These are phyloP conservation scores for Monoplex corrugatus DNA, from an alignment of 2,888 invertebrate genomes.

Conservation along the genomic window DNA sequence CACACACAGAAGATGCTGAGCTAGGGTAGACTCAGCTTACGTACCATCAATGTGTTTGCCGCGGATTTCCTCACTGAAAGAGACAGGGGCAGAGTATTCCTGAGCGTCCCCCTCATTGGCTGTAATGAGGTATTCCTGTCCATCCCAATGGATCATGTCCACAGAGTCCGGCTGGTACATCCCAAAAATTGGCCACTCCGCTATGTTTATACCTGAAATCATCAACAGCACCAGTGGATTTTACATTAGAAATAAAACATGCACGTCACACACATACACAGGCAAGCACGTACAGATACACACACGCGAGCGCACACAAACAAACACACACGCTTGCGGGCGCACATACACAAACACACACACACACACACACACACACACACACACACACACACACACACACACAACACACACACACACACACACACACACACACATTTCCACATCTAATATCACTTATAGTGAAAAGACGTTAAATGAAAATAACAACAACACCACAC, in stretches of 20 bases:
- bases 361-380: constrained; percentile 15
- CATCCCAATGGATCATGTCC: constrained; percentile 59
- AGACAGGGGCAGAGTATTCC: constrained; percentile 57
- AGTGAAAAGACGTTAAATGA: too few species aligned
- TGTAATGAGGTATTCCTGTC: constrained; percentile 63
- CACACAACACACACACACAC: constrained; percentile 28
- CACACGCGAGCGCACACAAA: neutral
- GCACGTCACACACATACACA: neutral
- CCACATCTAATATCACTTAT: neutral
- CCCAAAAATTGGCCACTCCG: constrained; percentile 66
- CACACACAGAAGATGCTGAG: too few species aligned
- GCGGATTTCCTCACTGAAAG: constrained; percentile 56
- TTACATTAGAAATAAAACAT: neutral
- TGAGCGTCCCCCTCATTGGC: constrained; percentile 74
- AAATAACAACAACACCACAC: too few species aligned
- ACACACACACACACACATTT: constrained; percentile 20
- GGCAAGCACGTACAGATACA: neutral
- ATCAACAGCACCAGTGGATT: neutral
- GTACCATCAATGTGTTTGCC: constrained; percentile 48
- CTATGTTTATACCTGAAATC: constrained; percentile 62
- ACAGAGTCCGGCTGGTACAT: constrained; percentile 72
- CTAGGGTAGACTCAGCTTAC: neutral
- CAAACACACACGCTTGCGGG: neutral
- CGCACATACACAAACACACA: neutral
- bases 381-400: constrained; percentile 16